Evolutionary conservation across 2,113 vertebrate species (phyloP), one percentile per base, ranked within the genome.

Genomic region (Paradoxurus hermaphroditus): DNA sequence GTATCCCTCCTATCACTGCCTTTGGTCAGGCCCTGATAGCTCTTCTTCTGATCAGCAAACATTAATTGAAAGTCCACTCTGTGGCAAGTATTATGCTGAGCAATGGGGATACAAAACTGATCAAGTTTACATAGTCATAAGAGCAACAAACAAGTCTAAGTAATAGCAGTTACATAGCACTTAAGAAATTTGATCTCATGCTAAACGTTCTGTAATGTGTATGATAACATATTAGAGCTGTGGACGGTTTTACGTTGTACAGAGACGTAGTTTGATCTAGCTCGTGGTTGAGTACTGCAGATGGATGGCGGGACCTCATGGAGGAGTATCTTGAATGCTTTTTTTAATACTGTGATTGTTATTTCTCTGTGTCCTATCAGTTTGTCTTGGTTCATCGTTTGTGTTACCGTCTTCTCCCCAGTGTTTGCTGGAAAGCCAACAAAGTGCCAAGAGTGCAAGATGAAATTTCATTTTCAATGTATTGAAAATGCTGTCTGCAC

Each of bases 391-490:
- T 39, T 77, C 53, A 49, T 0, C 70, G 53, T 94, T 78, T 91
- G 59, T 96, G 39, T 85, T 78, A n/a, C 34, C 94, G 7, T 91
- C 44, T 72, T 85, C 93, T 91, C 34, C 25, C 15, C 9, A 85
- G 15, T 86, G 27, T 86, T 91, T 34, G 62, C 49, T 95, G 94
- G 63, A 90, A 59, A 90, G 73, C 36, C 62, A n/a, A n/a, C n/a
- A n/a, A n/a, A n/a, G n/a, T n/a, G 59, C 41, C 46, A 91, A 56
- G 56, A 90, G 31, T 78, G 8, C 31, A 70, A 44, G 44, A 94
- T 16, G 29, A 11, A 70, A 51, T 49, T 94, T n/a, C 4, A 36
- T 51, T 96, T 93, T 91, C 63, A 77, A n/a, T 56, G 82, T 77
- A 59, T 62, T 41, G 67, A 72, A 36, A 86, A 84, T 72, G 36